A percentile compares a stretch with the other conserved stretches of the same genome.
Conservation (phyloP, 2,797 vertebrate species). For the Simalia tracyae region DNA sequence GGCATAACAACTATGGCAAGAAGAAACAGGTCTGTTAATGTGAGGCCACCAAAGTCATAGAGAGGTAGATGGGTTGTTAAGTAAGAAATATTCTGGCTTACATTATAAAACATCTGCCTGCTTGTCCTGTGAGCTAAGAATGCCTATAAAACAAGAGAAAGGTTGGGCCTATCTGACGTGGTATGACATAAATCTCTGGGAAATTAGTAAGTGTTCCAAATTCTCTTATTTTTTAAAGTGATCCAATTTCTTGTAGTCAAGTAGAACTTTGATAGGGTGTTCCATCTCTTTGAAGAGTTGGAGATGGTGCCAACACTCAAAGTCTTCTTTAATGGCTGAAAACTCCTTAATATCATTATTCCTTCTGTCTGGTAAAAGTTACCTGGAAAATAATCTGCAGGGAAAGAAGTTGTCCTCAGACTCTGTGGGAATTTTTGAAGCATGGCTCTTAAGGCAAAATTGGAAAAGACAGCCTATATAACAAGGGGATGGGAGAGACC, state of each 20-base stretch:
- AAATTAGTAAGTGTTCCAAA: neutral
- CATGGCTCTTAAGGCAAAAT: neutral
- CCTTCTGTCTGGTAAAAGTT: neutral
- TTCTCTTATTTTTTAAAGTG: neutral
- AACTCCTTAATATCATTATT: neutral
- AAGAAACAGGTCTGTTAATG: neutral
- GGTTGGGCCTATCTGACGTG: neutral
- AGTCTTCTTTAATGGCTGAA: neutral
- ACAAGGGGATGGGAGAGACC: neutral
- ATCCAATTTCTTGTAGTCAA: neutral
- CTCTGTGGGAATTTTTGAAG: neutral
- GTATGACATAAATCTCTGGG: neutral
- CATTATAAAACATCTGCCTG: neutral
- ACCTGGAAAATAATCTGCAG: neutral
- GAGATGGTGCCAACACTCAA: neutral
- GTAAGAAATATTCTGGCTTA: neutral
- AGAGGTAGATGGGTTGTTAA: neutral
- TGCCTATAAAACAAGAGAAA: neutral
- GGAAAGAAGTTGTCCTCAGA: neutral
- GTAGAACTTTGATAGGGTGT: neutral
- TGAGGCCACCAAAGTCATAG: neutral
- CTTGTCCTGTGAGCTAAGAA: neutral
- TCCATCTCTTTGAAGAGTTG: neutral
- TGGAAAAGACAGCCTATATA: neutral
- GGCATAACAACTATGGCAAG: neutral